Percentiles rank a stretch among this genome's conserved stretches.
These are phyloP conservation scores for Chloroclysta siterata DNA, from an alignment of 2,888 invertebrate species.

Conservation along the genomic window DNA sequence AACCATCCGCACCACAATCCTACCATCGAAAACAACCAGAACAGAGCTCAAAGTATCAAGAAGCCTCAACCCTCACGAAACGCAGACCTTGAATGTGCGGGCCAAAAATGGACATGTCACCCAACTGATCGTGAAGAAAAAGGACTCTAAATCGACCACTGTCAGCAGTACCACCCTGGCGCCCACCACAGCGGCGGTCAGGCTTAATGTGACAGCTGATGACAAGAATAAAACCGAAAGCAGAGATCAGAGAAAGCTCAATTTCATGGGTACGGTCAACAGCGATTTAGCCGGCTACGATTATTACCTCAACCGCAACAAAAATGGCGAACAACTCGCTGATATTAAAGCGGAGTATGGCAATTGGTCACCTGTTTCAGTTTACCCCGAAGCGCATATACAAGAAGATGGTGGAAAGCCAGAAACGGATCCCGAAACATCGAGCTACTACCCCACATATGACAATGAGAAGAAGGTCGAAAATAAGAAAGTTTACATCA, in stretches of 20 bases:
- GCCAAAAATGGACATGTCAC: constrained; percentile 91
- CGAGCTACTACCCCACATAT: constrained; percentile 78
- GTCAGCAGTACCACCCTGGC: constrained; percentile 56
- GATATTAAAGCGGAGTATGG: constrained; percentile 81
- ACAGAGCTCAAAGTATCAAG: constrained; percentile 91
- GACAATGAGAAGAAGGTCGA: constrained; percentile 74
- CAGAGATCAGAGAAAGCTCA: constrained; percentile 77
- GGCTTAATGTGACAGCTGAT: constrained; percentile 57
- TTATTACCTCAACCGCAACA: constrained; percentile 76
- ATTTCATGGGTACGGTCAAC: constrained; percentile 66
- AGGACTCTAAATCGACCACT: constrained; percentile 82
- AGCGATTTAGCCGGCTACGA: constrained; percentile 80
- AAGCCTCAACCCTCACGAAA: constrained; percentile 90
- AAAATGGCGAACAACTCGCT: constrained; percentile 70
- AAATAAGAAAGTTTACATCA: constrained; percentile 79
- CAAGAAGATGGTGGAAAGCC: constrained; percentile 75
- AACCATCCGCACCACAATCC: constrained; percentile 73
- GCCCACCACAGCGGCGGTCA: constrained; percentile 68
- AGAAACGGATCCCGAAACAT: constrained; percentile 71
- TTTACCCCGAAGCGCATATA: constrained; percentile 77
- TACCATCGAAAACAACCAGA: constrained; percentile 86
- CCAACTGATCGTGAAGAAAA: constrained; percentile 90
- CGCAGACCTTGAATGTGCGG: constrained; percentile 90
- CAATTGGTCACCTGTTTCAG: constrained; percentile 82
- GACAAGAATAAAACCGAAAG: constrained; percentile 73